These are phyloP conservation scores for Tetramorium simillimum DNA, from an alignment of 1,140 invertebrate genomes.

Conservation along the genomic window DNA sequence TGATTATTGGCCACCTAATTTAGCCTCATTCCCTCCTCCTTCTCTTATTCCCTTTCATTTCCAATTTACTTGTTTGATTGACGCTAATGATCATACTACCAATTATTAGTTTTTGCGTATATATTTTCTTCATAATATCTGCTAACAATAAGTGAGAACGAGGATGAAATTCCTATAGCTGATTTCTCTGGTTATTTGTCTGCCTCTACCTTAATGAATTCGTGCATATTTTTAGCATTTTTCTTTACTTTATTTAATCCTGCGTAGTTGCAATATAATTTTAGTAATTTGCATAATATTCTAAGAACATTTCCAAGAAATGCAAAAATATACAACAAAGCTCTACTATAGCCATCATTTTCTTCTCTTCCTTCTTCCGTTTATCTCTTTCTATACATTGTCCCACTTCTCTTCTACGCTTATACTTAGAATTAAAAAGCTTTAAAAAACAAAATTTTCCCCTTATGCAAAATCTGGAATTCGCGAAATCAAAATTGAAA, in stretches of 20 bases:
- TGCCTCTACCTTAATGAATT: background rate
- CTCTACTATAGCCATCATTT: background rate
- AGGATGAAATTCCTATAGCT: constrained; percentile 8
- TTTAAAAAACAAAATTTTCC: background rate
- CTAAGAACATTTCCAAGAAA: background rate
- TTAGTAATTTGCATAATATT: background rate
- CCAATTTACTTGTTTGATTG: constrained; percentile 33
- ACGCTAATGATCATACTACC: constrained; percentile 38
- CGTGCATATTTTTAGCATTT: background rate
- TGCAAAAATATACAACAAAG: background rate
- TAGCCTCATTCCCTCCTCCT: background rate
- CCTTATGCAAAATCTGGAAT: constrained; percentile 23
- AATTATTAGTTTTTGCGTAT: constrained; percentile 23
- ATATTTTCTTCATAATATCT: constrained; percentile 19
- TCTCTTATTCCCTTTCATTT: background rate
- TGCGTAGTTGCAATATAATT: background rate
- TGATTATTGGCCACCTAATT: constrained; percentile 35
- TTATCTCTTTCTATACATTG: background rate
- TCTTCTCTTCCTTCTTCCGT: background rate
- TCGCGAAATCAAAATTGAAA: background rate
- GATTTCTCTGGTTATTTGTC: background rate
- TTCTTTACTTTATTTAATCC: background rate
- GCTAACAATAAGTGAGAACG: background rate
- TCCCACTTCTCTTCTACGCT: background rate
- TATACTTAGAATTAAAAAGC: background rate